These are phyloP conservation scores for Osmerus eperlanus DNA, from an alignment of 2,113 vertebrate species.

Conservation along the genomic window DNA sequence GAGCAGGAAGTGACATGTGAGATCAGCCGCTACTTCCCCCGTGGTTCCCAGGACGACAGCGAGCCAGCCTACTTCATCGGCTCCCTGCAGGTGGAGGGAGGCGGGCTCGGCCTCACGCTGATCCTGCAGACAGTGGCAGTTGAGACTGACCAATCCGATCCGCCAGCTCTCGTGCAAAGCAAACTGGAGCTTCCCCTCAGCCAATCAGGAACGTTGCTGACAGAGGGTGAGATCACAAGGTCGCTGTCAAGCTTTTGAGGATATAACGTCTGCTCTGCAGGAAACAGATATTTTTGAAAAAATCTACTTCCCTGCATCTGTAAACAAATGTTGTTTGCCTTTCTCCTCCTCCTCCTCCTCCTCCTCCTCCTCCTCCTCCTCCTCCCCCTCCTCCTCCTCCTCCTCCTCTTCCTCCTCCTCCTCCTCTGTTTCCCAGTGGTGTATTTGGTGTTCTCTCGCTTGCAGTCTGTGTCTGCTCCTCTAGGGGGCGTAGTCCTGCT, in stretches of 20 bases:
- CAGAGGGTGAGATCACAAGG: slow-evolving; percentile 57
- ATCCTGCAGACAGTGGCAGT: slow-evolving; percentile 65
- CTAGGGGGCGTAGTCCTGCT: slow-evolving; percentile 67
- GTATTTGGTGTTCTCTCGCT: slow-evolving; percentile 74
- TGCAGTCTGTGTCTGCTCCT: slow-evolving; percentile 48
- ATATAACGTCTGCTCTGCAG: not conserved
- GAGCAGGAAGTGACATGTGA: slow-evolving; percentile 77
- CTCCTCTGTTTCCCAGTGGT: slow-evolving; percentile 65
- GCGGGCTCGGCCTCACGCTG: slow-evolving; percentile 65
- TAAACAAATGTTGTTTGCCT: not conserved
- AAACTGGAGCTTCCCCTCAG: slow-evolving; percentile 71
- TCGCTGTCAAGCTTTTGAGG: not conserved
- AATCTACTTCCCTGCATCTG: not conserved
- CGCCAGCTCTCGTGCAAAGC: slow-evolving; percentile 52
- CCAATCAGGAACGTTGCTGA: slow-evolving; percentile 62
- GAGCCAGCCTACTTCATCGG: slow-evolving; percentile 65
- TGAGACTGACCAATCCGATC: slow-evolving; percentile 21
- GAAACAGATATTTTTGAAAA: not conserved
- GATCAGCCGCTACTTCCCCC: slow-evolving; percentile 66
- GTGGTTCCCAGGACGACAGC: slow-evolving; percentile 27
- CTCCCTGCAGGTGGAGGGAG: slow-evolving; percentile 64
- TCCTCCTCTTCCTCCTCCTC: not conserved
- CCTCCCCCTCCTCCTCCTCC: not conserved
- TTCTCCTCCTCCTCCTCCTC: not conserved
- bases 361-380: not conserved